Evolutionary conservation across 2,797 vertebrate species (phyloP).

Genomic region (Myiotriccus ornatus): DNA sequence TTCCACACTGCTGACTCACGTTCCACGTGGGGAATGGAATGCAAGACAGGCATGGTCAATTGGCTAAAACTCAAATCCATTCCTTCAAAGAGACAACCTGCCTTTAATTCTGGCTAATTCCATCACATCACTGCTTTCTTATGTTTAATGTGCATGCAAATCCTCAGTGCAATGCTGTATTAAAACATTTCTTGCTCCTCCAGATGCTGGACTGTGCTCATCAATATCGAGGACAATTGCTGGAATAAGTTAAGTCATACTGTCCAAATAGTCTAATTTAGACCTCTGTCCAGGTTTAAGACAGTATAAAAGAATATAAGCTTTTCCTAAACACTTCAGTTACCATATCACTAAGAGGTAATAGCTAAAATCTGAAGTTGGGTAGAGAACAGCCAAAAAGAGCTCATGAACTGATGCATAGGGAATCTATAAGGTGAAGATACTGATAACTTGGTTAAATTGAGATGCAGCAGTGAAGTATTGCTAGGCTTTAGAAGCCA

Average conservation of each 20-base stretch:
- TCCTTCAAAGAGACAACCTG: not conserved
- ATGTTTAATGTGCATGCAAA: not conserved
- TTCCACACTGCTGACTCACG: accelerated
- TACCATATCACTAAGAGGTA: not conserved
- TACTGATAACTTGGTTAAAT: not conserved
- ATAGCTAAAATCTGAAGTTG: not conserved
- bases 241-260: not conserved
- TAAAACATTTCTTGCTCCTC: not conserved
- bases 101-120: not conserved
- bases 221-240: not conserved
- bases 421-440: not conserved
- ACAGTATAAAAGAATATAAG: not conserved
- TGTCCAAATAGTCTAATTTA: not conserved
- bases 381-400: not conserved
- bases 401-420: not conserved
- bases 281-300: not conserved
- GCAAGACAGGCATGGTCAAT: not conserved
- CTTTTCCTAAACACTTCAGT: not conserved
- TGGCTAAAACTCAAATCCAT: not conserved
- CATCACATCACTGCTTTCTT: not conserved
- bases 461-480: not conserved
- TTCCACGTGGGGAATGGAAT: not conserved
- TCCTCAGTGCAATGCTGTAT: not conserved
- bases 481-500: not conserved
- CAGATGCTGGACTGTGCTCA: not conserved